Conservation (phyloP, 1,140 invertebrate species). For the Drosophila azteca region DNA sequence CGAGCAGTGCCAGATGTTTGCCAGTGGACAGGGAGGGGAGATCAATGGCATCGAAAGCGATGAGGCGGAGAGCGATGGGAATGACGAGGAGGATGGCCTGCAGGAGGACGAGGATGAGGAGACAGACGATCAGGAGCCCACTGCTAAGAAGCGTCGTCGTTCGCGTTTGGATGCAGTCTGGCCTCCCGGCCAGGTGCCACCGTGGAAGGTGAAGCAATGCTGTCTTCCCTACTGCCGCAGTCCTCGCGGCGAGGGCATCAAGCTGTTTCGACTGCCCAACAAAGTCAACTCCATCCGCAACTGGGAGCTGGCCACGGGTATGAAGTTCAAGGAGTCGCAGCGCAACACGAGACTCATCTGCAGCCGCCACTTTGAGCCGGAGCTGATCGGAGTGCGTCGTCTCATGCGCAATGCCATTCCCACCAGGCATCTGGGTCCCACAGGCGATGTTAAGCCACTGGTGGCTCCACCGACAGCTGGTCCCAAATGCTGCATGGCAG, state of each 20-base stretch:
- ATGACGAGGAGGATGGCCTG: conserved; percentile 47
- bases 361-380: conserved; percentile 67
- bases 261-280: conserved; percentile 65
- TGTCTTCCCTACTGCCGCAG: conserved; percentile 66
- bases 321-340: conserved; percentile 65
- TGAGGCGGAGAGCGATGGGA: conserved; percentile 24
- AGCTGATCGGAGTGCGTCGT: conserved; percentile 66
- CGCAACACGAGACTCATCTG: conserved; percentile 71
- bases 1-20: conserved; percentile 49
- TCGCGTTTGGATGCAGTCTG: conserved; percentile 17
- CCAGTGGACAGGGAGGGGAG: not conserved
- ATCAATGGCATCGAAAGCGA: conserved; percentile 33
- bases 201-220: conserved; percentile 68
- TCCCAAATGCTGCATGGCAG: conserved; percentile 49
- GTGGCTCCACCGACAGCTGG: not conserved
- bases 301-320: conserved; percentile 68
- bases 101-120: conserved; percentile 44
- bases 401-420: conserved; percentile 66
- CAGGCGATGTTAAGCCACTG: not conserved
- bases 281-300: conserved; percentile 53
- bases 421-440: conserved; percentile 43
- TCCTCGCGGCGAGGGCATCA: conserved; percentile 66
- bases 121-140: conserved; percentile 6
- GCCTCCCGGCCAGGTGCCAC: conserved; percentile 30
- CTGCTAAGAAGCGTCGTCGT: conserved; percentile 35